Percentiles rank a stretch among this genome's conserved stretches.
Conservation (phyloP, 2,113 vertebrate species). For the Anarrhichthys ocellatus region DNA sequence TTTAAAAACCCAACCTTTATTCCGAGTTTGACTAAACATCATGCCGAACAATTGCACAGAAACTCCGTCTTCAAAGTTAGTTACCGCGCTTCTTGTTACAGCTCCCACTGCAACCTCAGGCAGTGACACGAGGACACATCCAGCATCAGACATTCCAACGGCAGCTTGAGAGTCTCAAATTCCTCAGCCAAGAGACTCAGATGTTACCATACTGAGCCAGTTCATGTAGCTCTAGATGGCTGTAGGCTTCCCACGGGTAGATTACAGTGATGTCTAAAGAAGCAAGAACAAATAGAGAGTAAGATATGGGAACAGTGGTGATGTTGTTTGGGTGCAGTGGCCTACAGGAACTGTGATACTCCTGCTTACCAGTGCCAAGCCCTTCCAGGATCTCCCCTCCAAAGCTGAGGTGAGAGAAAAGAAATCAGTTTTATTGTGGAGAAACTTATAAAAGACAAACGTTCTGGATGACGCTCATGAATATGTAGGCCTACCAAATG, state of each 20-base stretch:
- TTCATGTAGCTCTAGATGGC: constrained; percentile 92
- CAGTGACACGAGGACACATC: constrained; percentile 3
- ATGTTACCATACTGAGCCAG: constrained; percentile 92
- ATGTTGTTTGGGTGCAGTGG: not conserved
- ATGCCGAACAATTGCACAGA: constrained; percentile 18
- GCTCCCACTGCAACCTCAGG: constrained; percentile 19
- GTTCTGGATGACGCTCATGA: not conserved
- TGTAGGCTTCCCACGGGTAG: constrained; percentile 95
- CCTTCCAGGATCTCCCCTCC: constrained; percentile 94
- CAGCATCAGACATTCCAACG: constrained; percentile 37
- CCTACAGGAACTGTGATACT: not conserved
- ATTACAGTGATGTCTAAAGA: constrained; percentile 90
- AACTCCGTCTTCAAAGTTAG: constrained; percentile 30
- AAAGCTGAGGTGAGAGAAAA: constrained; percentile 80
- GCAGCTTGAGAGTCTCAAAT: constrained; percentile 45
- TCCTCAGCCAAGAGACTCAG: constrained; percentile 65
- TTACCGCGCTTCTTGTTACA: not conserved
- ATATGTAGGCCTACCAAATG: constrained; percentile 84
- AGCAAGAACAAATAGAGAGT: not conserved
- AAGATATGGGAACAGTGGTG: not conserved
- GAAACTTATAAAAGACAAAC: not conserved
- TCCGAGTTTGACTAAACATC: constrained; percentile 18
- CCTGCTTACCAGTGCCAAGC: constrained; percentile 87
- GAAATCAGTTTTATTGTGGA: not conserved
- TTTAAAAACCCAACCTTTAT: constrained; percentile 56